Evolutionary conservation across 2,888 invertebrate genomes (phyloP), one percentile per base, ranked within the genome.

Genomic region (Rosalia funebris): DNA sequence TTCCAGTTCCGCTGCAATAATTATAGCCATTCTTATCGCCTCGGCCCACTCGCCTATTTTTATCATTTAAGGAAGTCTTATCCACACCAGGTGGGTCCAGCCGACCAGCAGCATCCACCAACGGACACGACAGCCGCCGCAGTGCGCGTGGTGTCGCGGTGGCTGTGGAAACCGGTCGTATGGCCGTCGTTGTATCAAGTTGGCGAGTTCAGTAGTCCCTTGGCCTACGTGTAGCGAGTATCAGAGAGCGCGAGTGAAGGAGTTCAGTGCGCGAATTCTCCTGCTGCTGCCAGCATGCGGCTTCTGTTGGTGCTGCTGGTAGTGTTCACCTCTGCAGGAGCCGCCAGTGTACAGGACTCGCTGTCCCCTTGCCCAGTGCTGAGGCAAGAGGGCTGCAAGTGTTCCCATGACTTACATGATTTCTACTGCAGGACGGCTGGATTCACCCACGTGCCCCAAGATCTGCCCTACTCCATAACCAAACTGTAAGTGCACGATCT

Each of bases 381-480:
- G 55, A 68, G 67, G 31, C 70, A 70, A 57, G 70, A 69, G 37
- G 56, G 60, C 42, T 75, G 75, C 67, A 69, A 66, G 67, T 75
- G 75, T 66, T 69, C 73, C 39, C 54, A 65, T 50, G 75, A 75
- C 59, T 60, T 71, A 57, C 70, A 69, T 62, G 73, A 75, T 61
- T 70, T 74, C 58, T 66, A 67, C 61, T 75, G 75, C 63, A 67
- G 71, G 56, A 71, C 73, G 16, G 74, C 74, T 45, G 74, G 71
- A 32, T 74, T 72, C 63, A 68, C 65, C 48, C 67, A 71, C 47
- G 70, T 75, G 52, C 75, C 75, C 47, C 64, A 60, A 16, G 63
- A 65, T 36, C 53, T 75, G 60, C 74, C 75, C 52, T 68, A 58
- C 48, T 61, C 70, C 56, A 60, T 74, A 36, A 69, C 66, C 31